A percentile compares a stretch with the other conserved stretches of the same genome.
These are phyloP conservation scores for Limnephilus rhombicus DNA, from an alignment of 2,888 invertebrate genomes.

Conservation along the genomic window DNA sequence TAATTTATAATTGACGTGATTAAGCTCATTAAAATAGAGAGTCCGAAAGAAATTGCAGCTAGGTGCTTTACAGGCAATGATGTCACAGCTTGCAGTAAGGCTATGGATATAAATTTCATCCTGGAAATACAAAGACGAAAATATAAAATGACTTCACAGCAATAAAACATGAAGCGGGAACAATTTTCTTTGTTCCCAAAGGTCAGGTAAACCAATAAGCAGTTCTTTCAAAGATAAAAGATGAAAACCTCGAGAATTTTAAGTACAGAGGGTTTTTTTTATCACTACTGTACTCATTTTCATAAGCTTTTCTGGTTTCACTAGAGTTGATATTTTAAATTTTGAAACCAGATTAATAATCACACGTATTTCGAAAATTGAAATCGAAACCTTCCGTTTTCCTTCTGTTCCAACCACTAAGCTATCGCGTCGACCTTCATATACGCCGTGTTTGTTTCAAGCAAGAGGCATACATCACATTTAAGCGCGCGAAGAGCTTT, in stretches of 20 bases:
- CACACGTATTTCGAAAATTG: too few relatives aligned
- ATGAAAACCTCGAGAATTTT: neutral
- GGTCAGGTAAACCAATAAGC: slow-evolving; percentile 32
- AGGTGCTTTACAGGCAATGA: slow-evolving; percentile 33
- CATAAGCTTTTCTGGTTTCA: neutral
- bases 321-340: too few relatives aligned
- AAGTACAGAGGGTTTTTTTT: neutral
- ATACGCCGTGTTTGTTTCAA: too few relatives aligned
- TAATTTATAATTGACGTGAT: neutral
- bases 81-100: slow-evolving; percentile 32
- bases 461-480: too few relatives aligned
- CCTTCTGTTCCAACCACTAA: too few relatives aligned
- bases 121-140: slow-evolving; percentile 26
- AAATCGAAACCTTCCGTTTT: too few relatives aligned
- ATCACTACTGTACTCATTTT: neutral
- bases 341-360: too few relatives aligned
- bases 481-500: too few relatives aligned
- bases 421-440: too few relatives aligned
- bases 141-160: slow-evolving; percentile 39
- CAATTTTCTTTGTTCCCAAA: slow-evolving; percentile 43
- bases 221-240: neutral
- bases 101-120: neutral
- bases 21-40: slow-evolving; percentile 9
- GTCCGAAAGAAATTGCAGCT: slow-evolving; percentile 5
- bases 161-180: slow-evolving; percentile 43